Conservation (phyloP, 1,140 invertebrate species). For the Teleogryllus occipitalis region DNA sequence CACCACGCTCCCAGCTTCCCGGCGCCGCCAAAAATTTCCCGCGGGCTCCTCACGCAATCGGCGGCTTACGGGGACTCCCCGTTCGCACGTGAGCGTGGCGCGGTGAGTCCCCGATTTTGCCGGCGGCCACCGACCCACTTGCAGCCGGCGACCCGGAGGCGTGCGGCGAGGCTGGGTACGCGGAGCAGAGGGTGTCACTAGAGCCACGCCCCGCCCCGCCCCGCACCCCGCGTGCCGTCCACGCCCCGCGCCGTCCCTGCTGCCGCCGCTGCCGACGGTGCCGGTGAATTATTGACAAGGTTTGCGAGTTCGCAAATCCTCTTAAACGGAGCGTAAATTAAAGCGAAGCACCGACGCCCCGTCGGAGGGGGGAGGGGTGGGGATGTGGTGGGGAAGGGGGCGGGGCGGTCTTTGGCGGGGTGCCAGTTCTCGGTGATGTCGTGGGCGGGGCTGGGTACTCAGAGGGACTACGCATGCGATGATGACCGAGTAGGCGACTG, state of each 20-base stretch:
- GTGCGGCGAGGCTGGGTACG: neutral
- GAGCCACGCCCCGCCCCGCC: too few species aligned
- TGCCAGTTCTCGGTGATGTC: too few species aligned
- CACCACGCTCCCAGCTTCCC: too few species aligned
- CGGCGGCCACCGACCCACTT: neutral
- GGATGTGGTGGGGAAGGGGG: conserved; percentile 18
- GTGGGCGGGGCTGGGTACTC: too few species aligned
- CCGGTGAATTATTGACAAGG: neutral
- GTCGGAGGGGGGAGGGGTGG: conserved; percentile 31
- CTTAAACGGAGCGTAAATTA: conserved; percentile 21
- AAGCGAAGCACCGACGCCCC: conserved; percentile 8
- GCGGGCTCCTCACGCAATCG: too few species aligned
- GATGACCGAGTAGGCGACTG: too few species aligned
- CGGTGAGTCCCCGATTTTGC: neutral
- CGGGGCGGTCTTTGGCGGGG: too few species aligned
- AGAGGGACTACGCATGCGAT: too few species aligned
- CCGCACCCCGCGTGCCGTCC: neutral
- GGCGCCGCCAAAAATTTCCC: too few species aligned
- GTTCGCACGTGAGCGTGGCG: too few species aligned
- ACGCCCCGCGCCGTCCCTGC: neutral
- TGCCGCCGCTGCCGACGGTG: neutral
- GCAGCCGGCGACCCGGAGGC: neutral
- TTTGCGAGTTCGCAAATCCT: neutral
- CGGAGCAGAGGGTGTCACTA: too few species aligned
- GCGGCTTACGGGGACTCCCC: too few species aligned